Evolutionary conservation across 2,797 vertebrate species (phyloP), one percentile per base, ranked within the genome.

Genomic region (Denticeps clupeoides): DNA sequence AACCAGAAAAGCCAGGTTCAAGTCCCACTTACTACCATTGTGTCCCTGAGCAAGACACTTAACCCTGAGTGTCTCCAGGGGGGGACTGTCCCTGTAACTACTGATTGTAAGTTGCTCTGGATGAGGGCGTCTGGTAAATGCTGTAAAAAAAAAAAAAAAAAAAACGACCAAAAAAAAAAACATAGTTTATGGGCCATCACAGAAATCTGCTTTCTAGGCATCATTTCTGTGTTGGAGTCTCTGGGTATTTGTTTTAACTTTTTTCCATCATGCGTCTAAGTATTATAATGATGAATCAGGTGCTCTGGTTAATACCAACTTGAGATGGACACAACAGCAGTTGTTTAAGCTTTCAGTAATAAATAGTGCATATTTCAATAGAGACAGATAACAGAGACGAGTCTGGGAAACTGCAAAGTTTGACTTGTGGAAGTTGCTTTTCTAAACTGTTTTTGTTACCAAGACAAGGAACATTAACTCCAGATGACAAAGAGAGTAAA

Each of bases 371-470:
- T 77, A 80, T 77, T 79, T 85, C 77, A 82, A 78, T 74, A 66
- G 75, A 85, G 83, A 86, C 72, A 73, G 78, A 86, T 82, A 75
- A 74, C 80, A 78, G 71, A 79, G 77, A 82, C 65, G 64, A 78
- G 79, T 72, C 79, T 83, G 80, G 74, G 75, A 85, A 82, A 82
- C 77, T 68, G 75, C 74, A 69, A 68, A 75, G 76, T 79, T 82
- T 84, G 80, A 85, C 83, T 82, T 77, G 81, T 83, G 82, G 81
- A 86, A 86, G 83, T 85, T 83, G 74, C 75, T 68, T 83, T 83
- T 86, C 81, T 77, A 85, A 85, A 85, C 79, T 75, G 82, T 86
- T 87, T 84, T 85, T 82, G 78, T 87, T 83, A 81, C 71, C 56
- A 66, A 79, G 84, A 83, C 77, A 81, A 77, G 80, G 79, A 78